Evolutionary conservation across 1,140 invertebrate genomes (phyloP).

Genomic region (Trichomalopsis sarcophagae): DNA sequence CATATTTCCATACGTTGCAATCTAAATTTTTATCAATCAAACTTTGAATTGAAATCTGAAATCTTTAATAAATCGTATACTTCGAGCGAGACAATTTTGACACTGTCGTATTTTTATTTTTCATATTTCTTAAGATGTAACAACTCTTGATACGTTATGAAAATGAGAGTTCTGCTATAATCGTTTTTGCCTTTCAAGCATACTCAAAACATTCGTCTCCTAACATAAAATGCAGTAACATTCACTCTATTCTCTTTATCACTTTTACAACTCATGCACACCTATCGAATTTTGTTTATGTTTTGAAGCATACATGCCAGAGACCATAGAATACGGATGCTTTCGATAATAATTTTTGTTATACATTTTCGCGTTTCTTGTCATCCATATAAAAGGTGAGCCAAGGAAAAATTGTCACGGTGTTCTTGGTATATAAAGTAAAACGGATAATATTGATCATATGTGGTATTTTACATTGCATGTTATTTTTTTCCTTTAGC

Average conservation of each 20-base stretch:
- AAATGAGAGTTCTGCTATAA: slow-evolving; percentile 56
- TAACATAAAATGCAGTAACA: background rate
- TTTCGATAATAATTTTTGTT: slow-evolving; percentile 3
- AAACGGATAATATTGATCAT: slow-evolving; percentile 64
- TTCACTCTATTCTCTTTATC: background rate
- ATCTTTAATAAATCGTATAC: slow-evolving; percentile 5
- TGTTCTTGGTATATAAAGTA: slow-evolving; percentile 61
- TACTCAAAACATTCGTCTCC: background rate
- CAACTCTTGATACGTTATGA: slow-evolving; percentile 50
- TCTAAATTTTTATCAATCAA: slow-evolving; percentile 20
- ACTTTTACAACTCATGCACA: slow-evolving; percentile 14
- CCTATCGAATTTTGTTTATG: background rate
- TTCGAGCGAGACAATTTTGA: background rate
- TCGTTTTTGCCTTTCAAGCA: slow-evolving; percentile 34
- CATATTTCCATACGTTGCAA: background rate
- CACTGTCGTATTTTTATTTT: background rate
- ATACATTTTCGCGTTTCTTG: slow-evolving; percentile 41
- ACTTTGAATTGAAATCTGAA: background rate
- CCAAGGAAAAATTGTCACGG: slow-evolving; percentile 61
- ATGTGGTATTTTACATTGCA: slow-evolving; percentile 68
- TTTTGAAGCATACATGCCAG: background rate
- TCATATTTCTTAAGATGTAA: background rate
- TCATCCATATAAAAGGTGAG: slow-evolving; percentile 56
- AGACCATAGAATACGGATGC: slow-evolving; percentile 3
- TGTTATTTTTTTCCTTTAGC: slow-evolving; percentile 57